Percentiles rank a stretch among this genome's conserved stretches.
phyloP scores from a whole-genome alignment of 2,888 invertebrate genomes.

The Congeria kusceri region DNA sequence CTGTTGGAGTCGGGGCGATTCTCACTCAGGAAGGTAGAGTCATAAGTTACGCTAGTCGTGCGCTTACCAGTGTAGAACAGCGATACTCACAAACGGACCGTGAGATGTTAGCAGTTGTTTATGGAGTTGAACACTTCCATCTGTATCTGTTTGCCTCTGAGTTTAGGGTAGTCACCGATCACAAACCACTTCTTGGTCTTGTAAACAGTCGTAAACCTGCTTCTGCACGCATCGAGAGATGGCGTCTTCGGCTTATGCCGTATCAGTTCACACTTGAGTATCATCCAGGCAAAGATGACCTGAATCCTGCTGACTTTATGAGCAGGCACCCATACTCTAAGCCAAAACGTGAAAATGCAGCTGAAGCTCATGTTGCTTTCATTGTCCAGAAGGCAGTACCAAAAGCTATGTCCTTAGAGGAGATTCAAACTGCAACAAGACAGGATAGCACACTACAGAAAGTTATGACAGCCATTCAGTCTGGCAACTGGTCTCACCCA shows the following conservation, averaged over 20 bases:
- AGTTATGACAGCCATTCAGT: conserved; percentile 48
- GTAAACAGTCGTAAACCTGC: conserved; percentile 68
- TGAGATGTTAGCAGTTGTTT: conserved; percentile 71
- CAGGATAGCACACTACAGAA: conserved; percentile 26
- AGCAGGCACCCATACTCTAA: conserved; percentile 56
- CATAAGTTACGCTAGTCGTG: conserved; percentile 63
- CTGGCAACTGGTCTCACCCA: conserved; percentile 31
- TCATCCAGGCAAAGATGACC: conserved; percentile 56
- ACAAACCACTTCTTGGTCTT: conserved; percentile 75
- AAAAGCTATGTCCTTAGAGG: conserved; percentile 53
- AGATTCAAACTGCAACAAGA: conserved; percentile 42
- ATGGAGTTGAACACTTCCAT: conserved; percentile 74
- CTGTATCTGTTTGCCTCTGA: conserved; percentile 69
- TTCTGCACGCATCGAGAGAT: conserved; percentile 57
- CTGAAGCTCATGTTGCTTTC: conserved; percentile 53
- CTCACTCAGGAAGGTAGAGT: conserved; percentile 58
- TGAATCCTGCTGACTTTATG: conserved; percentile 68
- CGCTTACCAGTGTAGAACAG: conserved; percentile 61
- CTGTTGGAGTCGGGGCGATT: conserved; percentile 65
- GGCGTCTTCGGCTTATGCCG: conserved; percentile 57
- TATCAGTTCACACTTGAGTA: conserved; percentile 57
- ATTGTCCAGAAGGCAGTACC: conserved; percentile 48
- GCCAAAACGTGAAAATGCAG: conserved; percentile 34
- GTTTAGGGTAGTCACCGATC: conserved; percentile 73
- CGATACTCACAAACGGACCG: conserved; percentile 72